Evolutionary conservation across 2,113 vertebrate genomes (phyloP).

Genomic region (Zeus faber): DNA sequence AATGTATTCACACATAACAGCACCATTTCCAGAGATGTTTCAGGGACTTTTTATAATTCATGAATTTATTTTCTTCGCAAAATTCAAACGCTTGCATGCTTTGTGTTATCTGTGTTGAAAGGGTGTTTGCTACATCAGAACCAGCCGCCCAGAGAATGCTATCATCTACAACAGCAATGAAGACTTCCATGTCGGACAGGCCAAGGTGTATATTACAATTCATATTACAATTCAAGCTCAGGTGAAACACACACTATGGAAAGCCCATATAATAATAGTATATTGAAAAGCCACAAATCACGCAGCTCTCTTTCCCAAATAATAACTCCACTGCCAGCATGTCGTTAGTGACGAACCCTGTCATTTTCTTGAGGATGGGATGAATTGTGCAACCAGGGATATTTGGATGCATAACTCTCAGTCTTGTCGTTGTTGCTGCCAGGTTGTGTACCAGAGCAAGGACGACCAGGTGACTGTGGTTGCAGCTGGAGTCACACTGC

Average conservation of each 20-base stretch:
- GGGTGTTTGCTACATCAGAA: conserved; percentile 95
- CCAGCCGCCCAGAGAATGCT: conserved; percentile 87
- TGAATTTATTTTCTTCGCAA: not conserved
- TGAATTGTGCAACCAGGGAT: too few species aligned
- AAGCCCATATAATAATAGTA: too few species aligned
- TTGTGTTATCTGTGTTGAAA: conserved; percentile 34
- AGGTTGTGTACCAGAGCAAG: conserved; percentile 89
- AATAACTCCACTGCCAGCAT: too few species aligned
- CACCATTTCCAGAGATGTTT: not conserved
- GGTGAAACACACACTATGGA: too few species aligned
- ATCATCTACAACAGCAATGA: conserved; percentile 91
- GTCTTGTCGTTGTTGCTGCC: conserved; percentile 18
- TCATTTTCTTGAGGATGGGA: too few species aligned
- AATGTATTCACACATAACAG: not conserved
- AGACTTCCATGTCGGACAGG: conserved; percentile 90
- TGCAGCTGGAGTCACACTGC: conserved; percentile 88
- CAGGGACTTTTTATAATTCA: not conserved
- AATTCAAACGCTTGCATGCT: not conserved
- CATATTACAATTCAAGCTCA: too few species aligned
- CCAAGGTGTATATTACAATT: conserved; percentile 88
- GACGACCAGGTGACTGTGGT: conserved; percentile 93
- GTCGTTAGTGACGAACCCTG: too few species aligned
- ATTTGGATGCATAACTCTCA: too few species aligned
- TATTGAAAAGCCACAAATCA: too few species aligned
- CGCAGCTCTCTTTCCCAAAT: too few species aligned